Base-by-base conservation (phyloP, 1,140 invertebrate genomes). In the Holotrichia oblita region DNA sequence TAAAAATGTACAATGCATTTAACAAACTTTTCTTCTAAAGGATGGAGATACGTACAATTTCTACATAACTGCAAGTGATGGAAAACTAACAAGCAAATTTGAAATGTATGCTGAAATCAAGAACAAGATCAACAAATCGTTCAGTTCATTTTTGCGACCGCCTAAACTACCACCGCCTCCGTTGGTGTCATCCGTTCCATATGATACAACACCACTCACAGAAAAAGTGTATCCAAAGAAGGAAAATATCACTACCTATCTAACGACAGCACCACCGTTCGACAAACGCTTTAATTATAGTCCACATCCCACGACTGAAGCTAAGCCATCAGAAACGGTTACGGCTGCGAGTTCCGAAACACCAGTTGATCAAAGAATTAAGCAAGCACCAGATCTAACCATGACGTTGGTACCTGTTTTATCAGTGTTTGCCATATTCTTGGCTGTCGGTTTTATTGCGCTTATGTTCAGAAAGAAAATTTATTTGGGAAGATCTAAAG, bases 1-100 rank as follows among this genome's bases (percentile, higher is more conserved):
- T 34, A 34, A 34, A 34, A 34, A 2, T 34, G 27, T 2, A 34
- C 27, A 34, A 34, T 34, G 2, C 27, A 2, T 34, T 34, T 34
- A 34, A 34, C 27, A 34, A 34, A 76, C 74, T 75, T 42, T 77
- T 41, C 84, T 84, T 27, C 85, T 55, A 55, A 55, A 94, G 93
- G 92, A 88, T 81, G 92, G 92, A 14, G 88, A 93, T 83, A 90
- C 92, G 77, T 89, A 93, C 79, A 91, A 91, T 80, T 86, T 94
- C 0, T 94, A 92, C 84, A 92, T 94, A 55, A 93, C 92, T 10
- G 92, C 92, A 6, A 90, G 89, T 9, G 92, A 94, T 85, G 93
- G 93, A 14, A 87, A 90, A 42, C 85, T 92, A 7, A 89, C 89
- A 20, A 89, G 91, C 3, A 94, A 94, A 86, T 91, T 89, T n/a